Evolutionary conservation across 2,113 vertebrate genomes (phyloP), one percentile per base, ranked within the genome.

Genomic region (Phoxinus phoxinus): DNA sequence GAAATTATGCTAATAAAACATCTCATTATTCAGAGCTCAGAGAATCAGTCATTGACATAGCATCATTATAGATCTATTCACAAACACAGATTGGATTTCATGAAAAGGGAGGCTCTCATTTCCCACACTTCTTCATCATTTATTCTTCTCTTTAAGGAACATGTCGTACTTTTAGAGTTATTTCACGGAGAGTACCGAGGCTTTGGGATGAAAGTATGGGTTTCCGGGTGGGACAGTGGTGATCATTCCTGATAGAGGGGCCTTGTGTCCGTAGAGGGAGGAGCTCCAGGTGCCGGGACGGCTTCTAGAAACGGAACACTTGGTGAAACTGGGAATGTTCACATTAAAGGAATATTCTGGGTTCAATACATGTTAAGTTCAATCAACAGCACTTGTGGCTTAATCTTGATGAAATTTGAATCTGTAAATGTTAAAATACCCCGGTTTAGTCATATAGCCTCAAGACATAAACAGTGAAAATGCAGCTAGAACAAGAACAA

Each of bases 1-100:
- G 90, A 94, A 93, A 94, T 95, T 93, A 94, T 94, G 92, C 91
- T 93, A 94, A 94, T 92, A 87, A 87, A 81, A 82, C 89, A 91
- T 90, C 90, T 94, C 91, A 94, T 94, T 94, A 94, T 94, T 92
- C 89, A 88, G 85, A 89, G 85, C 91, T 92, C 90, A 74, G 86
- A 73, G 88, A 93, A 93, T 92, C 92, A 93, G 85, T 89, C 91
- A 89, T 86, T 92, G 93, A 93, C 89, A 91, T 93, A 91, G 91
- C 91, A 92, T 93, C 87, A 93, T 92, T 91, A 92, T 90, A 92
- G 87, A 92, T 86, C 61, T 91, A 92, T 93, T 93, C 91, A 92
- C 81, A 91, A 79, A 92, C 92, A 94, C 93, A 93, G 90, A 94
- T 92, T 92, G 88, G 88, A 92, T 90, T 90, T 91, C 85, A 89